A percentile compares a stretch with the other conserved stretches of the same genome.
These are phyloP conservation scores for Acipenser oxyrinchus DNA, from an alignment of 2,797 vertebrate species.

Conservation along the genomic window DNA sequence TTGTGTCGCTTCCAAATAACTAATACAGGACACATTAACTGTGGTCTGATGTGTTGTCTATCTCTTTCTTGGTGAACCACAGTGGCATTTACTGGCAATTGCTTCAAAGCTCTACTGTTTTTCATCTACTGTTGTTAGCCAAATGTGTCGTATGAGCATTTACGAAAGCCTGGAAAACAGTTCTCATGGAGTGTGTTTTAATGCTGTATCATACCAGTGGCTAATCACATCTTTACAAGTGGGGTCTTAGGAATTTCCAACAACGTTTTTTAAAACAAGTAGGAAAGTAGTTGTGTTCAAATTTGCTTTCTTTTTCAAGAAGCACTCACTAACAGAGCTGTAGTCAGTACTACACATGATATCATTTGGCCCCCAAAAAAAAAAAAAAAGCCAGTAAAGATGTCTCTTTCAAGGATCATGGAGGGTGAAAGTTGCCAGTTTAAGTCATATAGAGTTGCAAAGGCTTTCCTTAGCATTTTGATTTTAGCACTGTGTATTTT, in stretches of 20 bases:
- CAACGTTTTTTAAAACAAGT: constrained; percentile 34
- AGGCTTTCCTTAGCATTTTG: neutral
- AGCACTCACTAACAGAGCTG: constrained; percentile 43
- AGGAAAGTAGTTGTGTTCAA: constrained; percentile 45
- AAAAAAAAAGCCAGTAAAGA: constrained; percentile 24
- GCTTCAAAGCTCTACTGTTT: constrained; percentile 75
- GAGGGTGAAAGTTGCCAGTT: constrained; percentile 47
- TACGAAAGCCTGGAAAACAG: constrained; percentile 63
- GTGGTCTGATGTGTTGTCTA: constrained; percentile 64
- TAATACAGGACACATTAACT: constrained; percentile 66
- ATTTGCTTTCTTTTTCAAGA: constrained; percentile 53
- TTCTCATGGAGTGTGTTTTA: constrained; percentile 61
- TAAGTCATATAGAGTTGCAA: constrained; percentile 20
- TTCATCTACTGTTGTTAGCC: constrained; percentile 59
- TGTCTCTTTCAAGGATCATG: constrained; percentile 49
- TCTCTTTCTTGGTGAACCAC: constrained; percentile 66
- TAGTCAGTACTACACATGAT: constrained; percentile 45
- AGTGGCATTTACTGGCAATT: constrained; percentile 63
- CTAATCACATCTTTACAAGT: constrained; percentile 43
- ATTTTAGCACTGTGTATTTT: constrained; percentile 57
- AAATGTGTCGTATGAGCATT: constrained; percentile 67
- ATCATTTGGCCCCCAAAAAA: constrained; percentile 27
- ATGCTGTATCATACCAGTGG: constrained; percentile 58
- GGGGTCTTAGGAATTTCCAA: constrained; percentile 32
- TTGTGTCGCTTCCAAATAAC: constrained; percentile 50